A percentile compares a stretch with the other conserved stretches of the same genome.
These are phyloP conservation scores for Helleia helle DNA, from an alignment of 2,888 invertebrate genomes.

Conservation along the genomic window DNA sequence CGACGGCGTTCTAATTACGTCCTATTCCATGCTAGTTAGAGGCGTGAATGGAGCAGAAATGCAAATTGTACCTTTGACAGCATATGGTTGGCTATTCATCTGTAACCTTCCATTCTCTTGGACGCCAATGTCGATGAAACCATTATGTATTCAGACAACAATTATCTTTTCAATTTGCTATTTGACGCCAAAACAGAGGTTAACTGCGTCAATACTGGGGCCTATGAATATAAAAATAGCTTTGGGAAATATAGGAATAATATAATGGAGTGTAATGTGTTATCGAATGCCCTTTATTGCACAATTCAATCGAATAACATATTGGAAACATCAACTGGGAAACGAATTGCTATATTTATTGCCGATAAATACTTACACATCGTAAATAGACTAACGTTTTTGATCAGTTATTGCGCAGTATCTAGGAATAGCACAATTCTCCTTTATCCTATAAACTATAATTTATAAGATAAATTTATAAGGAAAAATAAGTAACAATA, in stretches of 20 bases:
- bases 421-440: background rate
- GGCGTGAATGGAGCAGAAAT: slow-evolving; percentile 43
- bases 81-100: slow-evolving; percentile 50
- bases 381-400: slow-evolving; percentile 36
- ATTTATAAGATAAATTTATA: slow-evolving; percentile 10
- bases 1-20: slow-evolving; percentile 36
- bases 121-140: slow-evolving; percentile 52
- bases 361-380: slow-evolving; percentile 40
- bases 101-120: slow-evolving; percentile 63
- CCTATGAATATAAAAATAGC: background rate
- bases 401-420: slow-evolving; percentile 14
- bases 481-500: too few relatives aligned
- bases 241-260: background rate
- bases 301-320: slow-evolving; percentile 22
- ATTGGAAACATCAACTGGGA: slow-evolving; percentile 24
- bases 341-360: slow-evolving; percentile 32
- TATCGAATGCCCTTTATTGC: slow-evolving; percentile 16
- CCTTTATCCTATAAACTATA: background rate
- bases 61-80: slow-evolving; percentile 43
- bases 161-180: slow-evolving; percentile 22
- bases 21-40: slow-evolving; percentile 37
- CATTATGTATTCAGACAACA: slow-evolving; percentile 46
- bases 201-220: background rate
- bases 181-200: slow-evolving; percentile 8
- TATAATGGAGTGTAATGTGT: slow-evolving; percentile 2